These are phyloP conservation scores for Chelonia mydas DNA, from an alignment of 2,797 vertebrate species.

Conservation along the genomic window DNA sequence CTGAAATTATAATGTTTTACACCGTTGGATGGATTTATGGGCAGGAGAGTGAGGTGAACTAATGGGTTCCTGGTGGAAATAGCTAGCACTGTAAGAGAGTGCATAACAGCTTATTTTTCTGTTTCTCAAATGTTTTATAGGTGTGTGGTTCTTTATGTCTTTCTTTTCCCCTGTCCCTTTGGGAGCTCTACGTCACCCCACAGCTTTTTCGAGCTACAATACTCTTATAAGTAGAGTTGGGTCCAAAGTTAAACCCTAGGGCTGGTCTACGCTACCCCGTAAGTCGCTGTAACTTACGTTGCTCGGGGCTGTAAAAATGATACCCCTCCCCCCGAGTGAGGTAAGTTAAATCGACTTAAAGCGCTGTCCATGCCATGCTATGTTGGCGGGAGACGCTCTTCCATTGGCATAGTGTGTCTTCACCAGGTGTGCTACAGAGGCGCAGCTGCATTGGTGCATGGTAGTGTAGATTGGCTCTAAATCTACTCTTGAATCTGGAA, in stretches of 20 bases:
- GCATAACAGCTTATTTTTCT: neutral
- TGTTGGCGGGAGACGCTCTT: no score
- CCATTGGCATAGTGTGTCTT: no score
- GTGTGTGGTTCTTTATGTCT: neutral
- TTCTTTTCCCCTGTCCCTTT: neutral
- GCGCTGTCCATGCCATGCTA: no score
- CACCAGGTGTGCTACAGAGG: no score
- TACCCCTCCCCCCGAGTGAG: no score
- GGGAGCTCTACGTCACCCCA: neutral
- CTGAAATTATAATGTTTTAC: slow-evolving; percentile 82
- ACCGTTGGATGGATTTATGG: slow-evolving; percentile 79
- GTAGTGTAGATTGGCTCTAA: neutral
- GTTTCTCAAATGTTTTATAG: neutral
- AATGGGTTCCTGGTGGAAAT: slow-evolving; percentile 41
- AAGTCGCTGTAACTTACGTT: no score
- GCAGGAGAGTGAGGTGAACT: neutral
- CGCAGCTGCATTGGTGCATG: no score
- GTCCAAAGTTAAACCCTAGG: neutral
- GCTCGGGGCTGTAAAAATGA: no score
- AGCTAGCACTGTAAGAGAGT: neutral
- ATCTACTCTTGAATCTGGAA: neutral
- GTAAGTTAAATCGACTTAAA: no score
- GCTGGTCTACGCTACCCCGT: no score
- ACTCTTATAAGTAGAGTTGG: neutral
- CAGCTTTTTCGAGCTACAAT: neutral